Evolutionary conservation across 2,888 invertebrate species (phyloP).

Genomic region (Dynastes grantii): DNA sequence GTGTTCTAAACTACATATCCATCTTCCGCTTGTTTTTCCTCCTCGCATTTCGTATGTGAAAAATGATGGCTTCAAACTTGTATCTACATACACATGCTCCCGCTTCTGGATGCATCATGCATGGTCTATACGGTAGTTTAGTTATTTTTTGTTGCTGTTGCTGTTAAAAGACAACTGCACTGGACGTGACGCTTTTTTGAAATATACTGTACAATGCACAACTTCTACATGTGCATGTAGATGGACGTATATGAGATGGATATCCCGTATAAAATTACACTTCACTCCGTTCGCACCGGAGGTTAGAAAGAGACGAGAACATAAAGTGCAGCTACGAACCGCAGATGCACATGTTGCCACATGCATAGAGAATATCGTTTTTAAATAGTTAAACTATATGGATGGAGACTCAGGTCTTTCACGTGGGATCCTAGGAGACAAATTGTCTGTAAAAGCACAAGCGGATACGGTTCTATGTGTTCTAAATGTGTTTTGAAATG

Average conservation of each 20-base stretch:
- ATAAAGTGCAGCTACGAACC: background rate
- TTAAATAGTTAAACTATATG: background rate
- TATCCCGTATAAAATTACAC: too few species aligned
- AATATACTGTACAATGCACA: background rate
- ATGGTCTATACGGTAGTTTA: background rate
- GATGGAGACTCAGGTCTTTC: background rate
- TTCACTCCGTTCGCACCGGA: background rate
- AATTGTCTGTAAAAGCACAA: background rate
- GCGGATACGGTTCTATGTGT: too few species aligned
- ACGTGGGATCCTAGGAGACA: conserved; percentile 18
- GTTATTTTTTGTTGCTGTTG: background rate
- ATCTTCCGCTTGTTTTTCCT: conserved; percentile 11
- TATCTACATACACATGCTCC: background rate
- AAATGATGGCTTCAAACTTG: conserved; percentile 2
- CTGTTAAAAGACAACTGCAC: conserved; percentile 1
- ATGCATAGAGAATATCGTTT: conserved; percentile 21
- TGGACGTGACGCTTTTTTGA: conserved; percentile 5
- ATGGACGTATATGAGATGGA: too few species aligned
- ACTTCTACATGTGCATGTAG: background rate
- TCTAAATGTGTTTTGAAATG: too few species aligned
- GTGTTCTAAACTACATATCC: background rate
- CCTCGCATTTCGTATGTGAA: background rate
- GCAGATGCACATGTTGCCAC: conserved; percentile 23
- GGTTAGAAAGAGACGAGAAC: background rate
- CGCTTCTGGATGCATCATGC: background rate